Base-by-base conservation (phyloP, 1,140 invertebrate genomes). In the Choristoneura fumiferana region DNA sequence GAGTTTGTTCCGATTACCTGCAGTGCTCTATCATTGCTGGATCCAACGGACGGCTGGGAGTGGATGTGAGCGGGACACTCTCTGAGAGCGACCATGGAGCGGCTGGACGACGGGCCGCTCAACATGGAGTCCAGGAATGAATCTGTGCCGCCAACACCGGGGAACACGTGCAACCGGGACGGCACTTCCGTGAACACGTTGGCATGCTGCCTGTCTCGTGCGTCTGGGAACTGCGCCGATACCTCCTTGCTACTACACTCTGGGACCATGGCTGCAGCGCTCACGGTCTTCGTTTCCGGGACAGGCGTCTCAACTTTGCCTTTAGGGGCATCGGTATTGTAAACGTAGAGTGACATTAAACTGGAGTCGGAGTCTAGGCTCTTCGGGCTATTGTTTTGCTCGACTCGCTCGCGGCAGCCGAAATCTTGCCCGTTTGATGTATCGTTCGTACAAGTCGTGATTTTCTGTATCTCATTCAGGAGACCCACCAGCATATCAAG, bases 391-490 rank as follows among this genome's bases (percentile, higher is more conserved):
- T 5, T n/a, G 1, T 8, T n/a, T 13, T 17, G 14, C n/a, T 12
- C 18, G 17, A 33, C 9, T 12, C 18, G 29, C n/a, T 22, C 10
- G 18, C 18, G 6, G 6, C 10, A 33, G 17, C 22, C 43, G 22
- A 12, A n/a, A 8, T n/a, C n/a, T 22, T 29, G 43, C 2, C 10
- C 10, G 43, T 9, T 54, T 0, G 14, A 9, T 8, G 6, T 15
- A 33, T 54, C 52, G 14, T 8, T 36, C 35, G 8, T 5, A 18
- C 64, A 71, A 15, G 67, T 60, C 15, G 82, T 79, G 35, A 88
- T 86, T 34, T 83, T 87, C 58, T 77, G 71, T 57, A 87, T 88
- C 70, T 88, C 83, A 60, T 83, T 83, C 45, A 88, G 69, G 37
- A 88, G 69, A 14, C 76, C 73, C 2, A 84, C 80, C 58, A 88